A percentile compares a stretch with the other conserved stretches of the same genome.
Evolutionary conservation across 2,888 invertebrate genomes (phyloP).

Genomic region (Nemotelus nigrinus): DNA sequence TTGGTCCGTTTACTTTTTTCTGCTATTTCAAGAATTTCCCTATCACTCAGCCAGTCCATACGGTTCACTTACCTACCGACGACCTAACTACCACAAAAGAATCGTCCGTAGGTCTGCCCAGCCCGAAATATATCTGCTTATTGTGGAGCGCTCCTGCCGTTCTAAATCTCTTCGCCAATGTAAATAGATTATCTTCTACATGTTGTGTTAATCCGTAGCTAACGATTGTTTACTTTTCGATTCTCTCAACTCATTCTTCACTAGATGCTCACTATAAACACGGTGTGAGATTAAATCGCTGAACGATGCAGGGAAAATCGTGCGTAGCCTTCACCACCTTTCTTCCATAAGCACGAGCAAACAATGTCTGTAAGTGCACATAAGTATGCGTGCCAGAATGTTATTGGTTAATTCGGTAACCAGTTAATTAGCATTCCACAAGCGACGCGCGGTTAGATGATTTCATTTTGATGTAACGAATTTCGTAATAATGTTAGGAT

Average conservation of each 20-base stretch:
- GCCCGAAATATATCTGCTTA: too few relatives aligned
- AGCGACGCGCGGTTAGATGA: too few relatives aligned
- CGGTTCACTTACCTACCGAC: too few relatives aligned
- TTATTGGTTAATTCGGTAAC: too few relatives aligned
- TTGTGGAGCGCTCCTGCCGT: not conserved
- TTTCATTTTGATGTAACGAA: too few relatives aligned
- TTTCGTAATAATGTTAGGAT: too few relatives aligned
- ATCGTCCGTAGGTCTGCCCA: too few relatives aligned
- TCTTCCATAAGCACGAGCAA: not conserved
- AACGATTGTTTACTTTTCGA: conserved; percentile 24
- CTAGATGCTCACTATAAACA: not conserved
- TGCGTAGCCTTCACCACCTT: not conserved
- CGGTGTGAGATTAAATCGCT: not conserved
- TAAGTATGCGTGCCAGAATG: too few relatives aligned
- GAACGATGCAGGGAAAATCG: not conserved
- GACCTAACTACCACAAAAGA: too few relatives aligned
- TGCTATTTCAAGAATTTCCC: conserved; percentile 24
- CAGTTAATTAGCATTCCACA: too few relatives aligned
- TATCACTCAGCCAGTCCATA: too few relatives aligned
- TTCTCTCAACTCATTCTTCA: not conserved
- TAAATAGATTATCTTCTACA: conserved; percentile 37
- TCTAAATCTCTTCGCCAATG: conserved; percentile 10
- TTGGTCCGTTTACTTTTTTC: not conserved
- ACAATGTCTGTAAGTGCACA: too few relatives aligned
- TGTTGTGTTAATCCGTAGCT: conserved; percentile 27